Evolutionary conservation across 2,113 vertebrate species (phyloP).

Genomic region (Mirza zaza): DNA sequence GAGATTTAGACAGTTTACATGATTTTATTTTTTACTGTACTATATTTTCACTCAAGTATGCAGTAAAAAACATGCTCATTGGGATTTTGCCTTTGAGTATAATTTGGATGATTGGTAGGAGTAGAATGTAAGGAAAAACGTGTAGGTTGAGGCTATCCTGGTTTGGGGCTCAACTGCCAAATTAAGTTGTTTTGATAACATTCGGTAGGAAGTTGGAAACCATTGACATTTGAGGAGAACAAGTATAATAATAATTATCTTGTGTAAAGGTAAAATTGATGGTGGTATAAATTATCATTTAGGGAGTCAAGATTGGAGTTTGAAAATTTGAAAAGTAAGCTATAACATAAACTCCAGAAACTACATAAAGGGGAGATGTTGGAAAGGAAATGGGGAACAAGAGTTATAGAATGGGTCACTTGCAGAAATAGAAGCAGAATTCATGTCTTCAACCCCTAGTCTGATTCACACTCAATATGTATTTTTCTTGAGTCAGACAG

Average conservation of each 20-base stretch:
- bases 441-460: not conserved
- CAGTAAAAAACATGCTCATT: not conserved
- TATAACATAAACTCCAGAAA: not conserved
- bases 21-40: not conserved
- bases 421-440: not conserved
- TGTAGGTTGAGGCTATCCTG: not conserved
- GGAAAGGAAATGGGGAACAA: not conserved
- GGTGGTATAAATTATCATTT: not conserved
- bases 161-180: not conserved
- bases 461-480: not conserved
- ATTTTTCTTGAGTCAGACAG: not conserved
- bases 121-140: not conserved
- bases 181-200: not conserved
- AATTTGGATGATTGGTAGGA: not conserved
- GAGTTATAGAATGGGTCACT: not conserved
- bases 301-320: not conserved
- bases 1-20: not conserved
- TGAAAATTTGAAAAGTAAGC: not conserved
- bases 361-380: not conserved
- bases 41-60: not conserved
- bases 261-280: not conserved
- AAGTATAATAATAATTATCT: not conserved
- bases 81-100: not conserved
- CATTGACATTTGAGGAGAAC: not conserved
- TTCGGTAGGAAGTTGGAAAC: not conserved